Conservation (phyloP, 2,888 invertebrate species). For the Pimpla rufipes region DNA sequence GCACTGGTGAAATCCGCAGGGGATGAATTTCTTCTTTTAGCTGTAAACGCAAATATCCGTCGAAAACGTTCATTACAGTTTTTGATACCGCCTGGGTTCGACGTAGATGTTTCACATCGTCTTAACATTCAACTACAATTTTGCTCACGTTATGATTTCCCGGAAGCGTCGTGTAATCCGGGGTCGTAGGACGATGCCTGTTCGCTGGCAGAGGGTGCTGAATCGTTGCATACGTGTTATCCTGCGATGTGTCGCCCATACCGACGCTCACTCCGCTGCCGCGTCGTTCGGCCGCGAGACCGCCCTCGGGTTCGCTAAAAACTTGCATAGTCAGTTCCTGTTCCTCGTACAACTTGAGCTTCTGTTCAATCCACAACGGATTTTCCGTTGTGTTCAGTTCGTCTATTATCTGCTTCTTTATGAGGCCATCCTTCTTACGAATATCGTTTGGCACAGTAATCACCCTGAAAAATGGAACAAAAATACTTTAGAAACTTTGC, state of each 20-base stretch:
- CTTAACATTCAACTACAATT: too few species aligned
- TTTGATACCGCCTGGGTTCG: too few species aligned
- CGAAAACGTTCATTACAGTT: too few species aligned
- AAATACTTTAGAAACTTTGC: background rate
- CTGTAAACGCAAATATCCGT: too few species aligned
- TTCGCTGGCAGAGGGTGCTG: constrained; percentile 87
- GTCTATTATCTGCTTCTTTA: constrained; percentile 93
- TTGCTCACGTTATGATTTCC: constrained; percentile 86
- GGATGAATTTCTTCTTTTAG: too few species aligned
- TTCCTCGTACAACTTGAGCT: constrained; percentile 95
- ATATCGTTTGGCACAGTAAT: constrained; percentile 93
- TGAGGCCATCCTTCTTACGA: constrained; percentile 93
- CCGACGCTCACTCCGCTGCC: constrained; percentile 86
- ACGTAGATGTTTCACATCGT: too few species aligned
- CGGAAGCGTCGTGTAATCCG: constrained; percentile 86
- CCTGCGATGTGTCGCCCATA: constrained; percentile 85
- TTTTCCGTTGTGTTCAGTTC: constrained; percentile 96
- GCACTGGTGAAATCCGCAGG: too few species aligned
- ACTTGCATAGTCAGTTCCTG: constrained; percentile 98
- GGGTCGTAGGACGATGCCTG: constrained; percentile 84
- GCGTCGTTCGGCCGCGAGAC: constrained; percentile 86
- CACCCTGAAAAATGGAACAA: constrained; percentile 90
- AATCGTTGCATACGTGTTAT: constrained; percentile 93
- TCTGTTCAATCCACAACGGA: constrained; percentile 97
- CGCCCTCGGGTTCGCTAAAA: constrained; percentile 91